Percentiles rank a stretch among this genome's conserved stretches.
These are phyloP conservation scores for Pandemis cinnamomeana DNA, from an alignment of 2,888 invertebrate genomes.

Conservation along the genomic window DNA sequence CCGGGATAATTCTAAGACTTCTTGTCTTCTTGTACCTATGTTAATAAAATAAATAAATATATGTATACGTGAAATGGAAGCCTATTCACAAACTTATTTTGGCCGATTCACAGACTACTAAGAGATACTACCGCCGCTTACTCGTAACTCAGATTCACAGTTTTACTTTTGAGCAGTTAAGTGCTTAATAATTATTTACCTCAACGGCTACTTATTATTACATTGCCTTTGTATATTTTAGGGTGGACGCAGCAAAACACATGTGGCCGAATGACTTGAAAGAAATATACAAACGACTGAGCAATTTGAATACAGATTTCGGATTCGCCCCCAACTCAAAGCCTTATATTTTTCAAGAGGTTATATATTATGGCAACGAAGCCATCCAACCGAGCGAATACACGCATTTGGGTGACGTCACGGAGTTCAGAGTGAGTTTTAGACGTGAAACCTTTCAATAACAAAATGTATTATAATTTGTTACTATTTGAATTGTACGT, in stretches of 20 bases:
- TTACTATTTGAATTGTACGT: not conserved
- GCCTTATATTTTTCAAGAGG: slow-evolving; percentile 89
- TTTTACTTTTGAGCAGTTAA: too few species aligned
- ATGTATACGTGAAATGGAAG: too few species aligned
- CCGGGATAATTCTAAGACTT: too few species aligned
- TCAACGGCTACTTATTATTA: not conserved
- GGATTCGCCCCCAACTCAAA: slow-evolving; percentile 85
- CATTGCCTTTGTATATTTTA: slow-evolving; percentile 62
- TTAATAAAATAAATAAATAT: too few species aligned
- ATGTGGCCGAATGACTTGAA: slow-evolving; percentile 90
- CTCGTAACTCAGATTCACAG: too few species aligned
- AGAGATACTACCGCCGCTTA: too few species aligned
- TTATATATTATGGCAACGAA: slow-evolving; percentile 86
- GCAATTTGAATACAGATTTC: slow-evolving; percentile 83
- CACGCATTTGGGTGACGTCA: slow-evolving; percentile 85
- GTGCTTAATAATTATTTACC: not conserved
- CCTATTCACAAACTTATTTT: too few species aligned
- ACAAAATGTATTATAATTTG: slow-evolving; percentile 9
- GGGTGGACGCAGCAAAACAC: slow-evolving; percentile 91
- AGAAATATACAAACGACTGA: slow-evolving; percentile 85
- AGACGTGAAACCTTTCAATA: slow-evolving; percentile 28
- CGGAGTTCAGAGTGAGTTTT: slow-evolving; percentile 87
- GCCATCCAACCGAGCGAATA: slow-evolving; percentile 76
- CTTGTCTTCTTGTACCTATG: too few species aligned
- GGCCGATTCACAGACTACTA: too few species aligned